Evolutionary conservation across 2,113 vertebrate genomes (phyloP).

Genomic region (Sinosuthora webbiana): DNA sequence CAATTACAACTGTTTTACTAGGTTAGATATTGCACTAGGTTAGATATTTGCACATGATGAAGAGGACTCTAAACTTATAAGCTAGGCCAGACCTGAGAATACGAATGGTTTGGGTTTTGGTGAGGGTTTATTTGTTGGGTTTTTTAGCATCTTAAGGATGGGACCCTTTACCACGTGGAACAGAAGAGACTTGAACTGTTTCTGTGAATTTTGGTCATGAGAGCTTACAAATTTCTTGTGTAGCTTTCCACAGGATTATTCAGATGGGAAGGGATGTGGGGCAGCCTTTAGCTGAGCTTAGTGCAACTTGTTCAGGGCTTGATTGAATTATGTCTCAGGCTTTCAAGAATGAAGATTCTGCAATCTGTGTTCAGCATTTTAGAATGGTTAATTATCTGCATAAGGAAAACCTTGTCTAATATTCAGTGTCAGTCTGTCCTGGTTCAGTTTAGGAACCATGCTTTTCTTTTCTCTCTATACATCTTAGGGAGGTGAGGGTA

Average conservation of each 20-base stretch:
- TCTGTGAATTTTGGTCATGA: not conserved
- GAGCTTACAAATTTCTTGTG: not conserved
- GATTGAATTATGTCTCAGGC: fast-evolving
- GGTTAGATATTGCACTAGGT: not conserved
- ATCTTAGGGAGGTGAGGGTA: fast-evolving
- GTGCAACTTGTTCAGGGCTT: not conserved
- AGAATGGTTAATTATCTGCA: not conserved
- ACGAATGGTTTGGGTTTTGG: not conserved
- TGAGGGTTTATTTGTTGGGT: not conserved
- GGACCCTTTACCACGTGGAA: not conserved
- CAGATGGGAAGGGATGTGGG: not conserved
- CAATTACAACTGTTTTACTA: not conserved
- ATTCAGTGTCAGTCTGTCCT: not conserved
- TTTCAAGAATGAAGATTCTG: not conserved
- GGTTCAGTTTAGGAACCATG: not conserved
- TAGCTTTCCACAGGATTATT: not conserved
- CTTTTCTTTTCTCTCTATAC: not conserved
- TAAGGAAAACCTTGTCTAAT: not conserved
- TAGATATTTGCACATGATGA: not conserved
- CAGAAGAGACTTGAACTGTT: not conserved
- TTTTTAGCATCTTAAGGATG: not conserved
- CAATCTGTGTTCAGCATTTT: not conserved
- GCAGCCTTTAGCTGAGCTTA: not conserved
- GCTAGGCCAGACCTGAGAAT: not conserved
- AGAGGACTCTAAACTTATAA: not conserved